Evolutionary conservation across 2,797 vertebrate species (phyloP).

Genomic region (Trachurus trachurus): DNA sequence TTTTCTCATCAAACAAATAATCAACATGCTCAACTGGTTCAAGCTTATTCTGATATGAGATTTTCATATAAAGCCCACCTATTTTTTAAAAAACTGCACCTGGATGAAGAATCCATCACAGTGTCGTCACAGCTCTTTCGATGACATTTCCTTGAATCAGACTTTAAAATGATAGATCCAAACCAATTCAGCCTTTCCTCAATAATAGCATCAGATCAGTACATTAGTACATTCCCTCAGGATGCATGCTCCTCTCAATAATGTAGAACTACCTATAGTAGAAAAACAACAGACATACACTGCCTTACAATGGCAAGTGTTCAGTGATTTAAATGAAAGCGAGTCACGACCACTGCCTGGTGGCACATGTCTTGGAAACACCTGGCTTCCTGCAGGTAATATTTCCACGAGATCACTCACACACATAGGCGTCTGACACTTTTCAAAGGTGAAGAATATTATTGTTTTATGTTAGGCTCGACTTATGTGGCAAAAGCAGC

Average conservation of each 20-base stretch:
- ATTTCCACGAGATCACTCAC: slow-evolving; percentile 21
- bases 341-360: neutral
- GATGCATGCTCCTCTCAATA: neutral
- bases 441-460: slow-evolving; percentile 12
- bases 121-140: no score
- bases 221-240: neutral
- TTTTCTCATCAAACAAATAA: neutral
- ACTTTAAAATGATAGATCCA: neutral
- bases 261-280: neutral
- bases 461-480: slow-evolving; percentile 2
- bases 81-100: neutral
- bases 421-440: slow-evolving; percentile 7
- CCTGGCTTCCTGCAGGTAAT: slow-evolving; percentile 2
- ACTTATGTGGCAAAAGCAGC: neutral
- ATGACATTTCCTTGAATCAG: neutral
- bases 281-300: neutral
- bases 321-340: slow-evolving; percentile 6
- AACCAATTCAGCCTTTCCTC: neutral
- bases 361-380: slow-evolving; percentile 15
- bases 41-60: neutral
- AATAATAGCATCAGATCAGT: neutral
- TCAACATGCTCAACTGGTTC: neutral
- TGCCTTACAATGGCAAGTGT: neutral
- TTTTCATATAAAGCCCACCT: neutral
- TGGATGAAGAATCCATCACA: neutral